A percentile compares a stretch with the other conserved stretches of the same genome.
Conservation (phyloP, 2,113 vertebrate species). For the Pteruthius melanotis region DNA sequence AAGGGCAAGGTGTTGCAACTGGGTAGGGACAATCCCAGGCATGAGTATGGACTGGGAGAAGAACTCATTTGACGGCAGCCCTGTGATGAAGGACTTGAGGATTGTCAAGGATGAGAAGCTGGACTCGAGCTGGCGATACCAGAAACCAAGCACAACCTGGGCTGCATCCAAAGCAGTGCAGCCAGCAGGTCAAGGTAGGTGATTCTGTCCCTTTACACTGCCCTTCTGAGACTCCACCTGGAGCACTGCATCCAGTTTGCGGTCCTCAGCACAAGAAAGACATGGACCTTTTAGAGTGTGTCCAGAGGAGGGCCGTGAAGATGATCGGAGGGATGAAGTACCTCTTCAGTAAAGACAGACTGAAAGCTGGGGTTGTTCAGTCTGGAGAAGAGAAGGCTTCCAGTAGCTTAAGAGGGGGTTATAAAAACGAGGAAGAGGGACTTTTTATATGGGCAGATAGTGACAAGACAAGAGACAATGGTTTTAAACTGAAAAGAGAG, state of each 20-base stretch:
- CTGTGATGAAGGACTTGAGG: neutral
- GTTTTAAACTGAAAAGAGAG: neutral
- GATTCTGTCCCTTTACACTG: neutral
- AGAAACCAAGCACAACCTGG: neutral
- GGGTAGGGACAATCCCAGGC: neutral
- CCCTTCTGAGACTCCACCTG: neutral
- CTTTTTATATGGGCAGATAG: neutral
- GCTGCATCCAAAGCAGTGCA: neutral
- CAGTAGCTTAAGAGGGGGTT: neutral
- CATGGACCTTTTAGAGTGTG: neutral
- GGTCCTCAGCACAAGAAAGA: neutral
- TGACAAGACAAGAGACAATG: neutral
- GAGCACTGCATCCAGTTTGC: neutral
- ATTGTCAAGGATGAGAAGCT: neutral
- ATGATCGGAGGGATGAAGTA: neutral
- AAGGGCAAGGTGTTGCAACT: neutral
- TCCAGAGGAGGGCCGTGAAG: neutral
- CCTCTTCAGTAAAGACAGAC: neutral
- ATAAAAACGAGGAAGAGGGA: neutral
- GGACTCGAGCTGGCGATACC: neutral
- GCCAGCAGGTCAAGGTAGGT: neutral
- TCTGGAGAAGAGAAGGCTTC: neutral
- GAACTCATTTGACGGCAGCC: neutral
- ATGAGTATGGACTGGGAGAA: neutral
- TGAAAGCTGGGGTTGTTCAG: neutral